Evolutionary conservation across 2,797 vertebrate species (phyloP), one percentile per base, ranked within the genome.

Genomic region (Thamnophis elegans): DNA sequence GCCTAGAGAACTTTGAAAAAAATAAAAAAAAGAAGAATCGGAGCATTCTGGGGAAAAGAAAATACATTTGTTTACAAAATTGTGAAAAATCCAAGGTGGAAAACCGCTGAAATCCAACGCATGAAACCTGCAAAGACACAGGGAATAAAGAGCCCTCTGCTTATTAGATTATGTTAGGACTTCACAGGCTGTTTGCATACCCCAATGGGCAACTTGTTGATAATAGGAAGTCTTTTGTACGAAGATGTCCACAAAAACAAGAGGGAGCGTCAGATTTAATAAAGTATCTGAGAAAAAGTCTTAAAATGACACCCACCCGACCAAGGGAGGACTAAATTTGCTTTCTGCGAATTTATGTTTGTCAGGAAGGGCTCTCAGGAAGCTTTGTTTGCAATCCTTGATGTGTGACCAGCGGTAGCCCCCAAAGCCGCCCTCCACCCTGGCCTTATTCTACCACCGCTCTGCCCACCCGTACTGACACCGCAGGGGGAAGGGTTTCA

Each of bases 391-490:
- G 96, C 98, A 98, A 97, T 98, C 98, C 99, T 99, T 99, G 99
- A 99, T 99, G 99, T 99, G 99, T 99, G 99, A 99, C 98, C 98
- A 98, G 98, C 98, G 98, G 97, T 95, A 97, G 98, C 97, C 98
- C 98, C 97, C 97, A 97, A n/a, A 97, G 98, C 98, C 97, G 98
- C 98, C 97, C 97, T 96, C 98, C 98, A 98, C 98, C 98, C 97
- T 97, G 97, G 97, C 98, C 98, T 98, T 96, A 98, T 97, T 98
- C 98, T 97, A 97, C 98, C 98, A 97, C 97, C 56, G 97, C 95
- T 97, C 98, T 99, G 99, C 99, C 99, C 99, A 99, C 99, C 99
- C 99, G 99, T 98, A 99, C 98, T 97, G 99, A 98, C 99, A 98
- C 99, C 98, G 97, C 98, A 98, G 98, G 99, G 98, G 98, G 98